Evolutionary conservation across 2,113 vertebrate genomes (phyloP), one percentile per base, ranked within the genome.

Genomic region (Euleptes europaea): DNA sequence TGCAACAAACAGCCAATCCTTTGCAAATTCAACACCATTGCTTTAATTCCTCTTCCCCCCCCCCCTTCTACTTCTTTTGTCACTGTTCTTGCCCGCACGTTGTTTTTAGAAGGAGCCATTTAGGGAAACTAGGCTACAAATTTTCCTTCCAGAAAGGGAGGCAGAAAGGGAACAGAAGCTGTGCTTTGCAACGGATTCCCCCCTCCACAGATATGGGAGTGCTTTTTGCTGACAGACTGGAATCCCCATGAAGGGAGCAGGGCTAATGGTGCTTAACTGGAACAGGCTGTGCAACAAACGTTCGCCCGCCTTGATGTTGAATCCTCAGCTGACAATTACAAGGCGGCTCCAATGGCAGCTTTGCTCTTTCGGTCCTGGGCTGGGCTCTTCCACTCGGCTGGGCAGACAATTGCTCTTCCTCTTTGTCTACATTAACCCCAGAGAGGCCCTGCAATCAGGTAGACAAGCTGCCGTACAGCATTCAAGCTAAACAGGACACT

Each of bases 71-170:
- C 60, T 28, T 23, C 60, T 63, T 63, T 63, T 63, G 21, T 63
- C 60, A 63, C 60, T 28, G 60, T 63, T 28, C 60, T 63, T 28
- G 60, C 51, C 17, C 17, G 14, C 17, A 19, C 14, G 5, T 23
- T 57, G 54, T 21, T 17, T 28, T 63, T 28, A 28, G 9, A 63
- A 28, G 60, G 21, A 63, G 26, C 26, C 60, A 63, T 63, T 63
- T 26, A 63, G 60, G 19, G 60, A 63, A 63, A 63, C 60, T 63
- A 28, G 2, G 60, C 51, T 69, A 70, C 28, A 73, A 65, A 74
- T 88, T 44, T 40, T 90, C 57, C 86, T 91, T 76, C 51, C 81
- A 75, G 78, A 88, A 83, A 86, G 84, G n/a, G 65, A 83, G 79
- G n/a, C 6, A 60, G 33, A 13, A 73, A 19, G 82, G 15, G 57